Conservation (phyloP, 2,888 invertebrate genomes). For the Sarcophaga caerulescens region DNA sequence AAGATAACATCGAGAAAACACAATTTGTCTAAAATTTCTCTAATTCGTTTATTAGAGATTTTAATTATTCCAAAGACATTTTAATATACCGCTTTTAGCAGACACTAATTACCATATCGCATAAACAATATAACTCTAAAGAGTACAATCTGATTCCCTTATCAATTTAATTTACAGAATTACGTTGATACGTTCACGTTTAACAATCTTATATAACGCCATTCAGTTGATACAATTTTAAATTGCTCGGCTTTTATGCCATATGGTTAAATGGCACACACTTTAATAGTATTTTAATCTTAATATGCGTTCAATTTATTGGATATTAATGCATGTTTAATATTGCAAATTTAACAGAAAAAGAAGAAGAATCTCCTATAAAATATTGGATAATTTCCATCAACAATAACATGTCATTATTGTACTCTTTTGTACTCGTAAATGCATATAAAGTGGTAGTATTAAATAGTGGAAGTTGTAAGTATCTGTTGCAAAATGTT, state of each 20-base stretch:
- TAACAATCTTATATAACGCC: neutral
- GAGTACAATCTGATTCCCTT: no score
- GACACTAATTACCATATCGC: no score
- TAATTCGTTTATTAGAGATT: no score
- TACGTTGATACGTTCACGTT: neutral
- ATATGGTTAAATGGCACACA: neutral
- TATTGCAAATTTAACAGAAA: slow-evolving; percentile 14
- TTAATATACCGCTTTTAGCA: no score
- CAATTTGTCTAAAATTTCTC: no score
- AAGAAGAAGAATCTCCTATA: neutral
- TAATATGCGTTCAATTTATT: slow-evolving; percentile 31
- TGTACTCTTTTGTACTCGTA: neutral
- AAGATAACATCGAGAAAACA: no score
- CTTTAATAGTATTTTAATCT: slow-evolving; percentile 45
- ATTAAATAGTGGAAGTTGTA: slow-evolving; percentile 11
- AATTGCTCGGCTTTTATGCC: neutral
- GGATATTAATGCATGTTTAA: slow-evolving; percentile 40
- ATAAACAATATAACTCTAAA: no score
- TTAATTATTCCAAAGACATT: no score
- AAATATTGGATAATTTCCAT: slow-evolving; percentile 35
- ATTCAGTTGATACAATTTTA: neutral
- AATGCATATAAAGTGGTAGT: neutral
- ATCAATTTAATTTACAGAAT: no score
- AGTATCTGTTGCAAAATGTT: slow-evolving; percentile 26
- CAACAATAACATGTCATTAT: slow-evolving; percentile 22